Evolutionary conservation across 2,888 invertebrate genomes (phyloP).

Genomic region (Chironomus tentans): DNA sequence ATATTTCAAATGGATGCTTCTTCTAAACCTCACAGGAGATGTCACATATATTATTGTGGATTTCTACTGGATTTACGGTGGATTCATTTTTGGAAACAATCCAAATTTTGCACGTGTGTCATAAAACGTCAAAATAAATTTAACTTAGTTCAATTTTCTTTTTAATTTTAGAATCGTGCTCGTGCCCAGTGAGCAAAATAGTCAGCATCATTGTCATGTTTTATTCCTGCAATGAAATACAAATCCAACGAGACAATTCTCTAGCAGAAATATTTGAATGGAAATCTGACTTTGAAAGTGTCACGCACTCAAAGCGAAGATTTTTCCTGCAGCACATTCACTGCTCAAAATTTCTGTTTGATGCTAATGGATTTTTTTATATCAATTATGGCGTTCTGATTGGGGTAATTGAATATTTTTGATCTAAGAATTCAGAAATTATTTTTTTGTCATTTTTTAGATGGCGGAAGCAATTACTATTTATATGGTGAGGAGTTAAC

Average conservation of each 20-base stretch:
- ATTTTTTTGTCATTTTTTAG: background rate
- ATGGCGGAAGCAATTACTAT: conserved; percentile 8
- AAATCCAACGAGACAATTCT: background rate
- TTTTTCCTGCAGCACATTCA: conserved; percentile 1
- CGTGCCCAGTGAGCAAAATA: background rate
- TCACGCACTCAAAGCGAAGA: background rate
- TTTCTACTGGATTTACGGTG: conserved; percentile 16
- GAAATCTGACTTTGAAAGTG: background rate
- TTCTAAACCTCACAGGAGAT: background rate
- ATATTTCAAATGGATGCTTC: conserved; percentile 13
- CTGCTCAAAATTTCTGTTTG: background rate
- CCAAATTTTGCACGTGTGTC: conserved; percentile 6
- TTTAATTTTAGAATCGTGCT: background rate
- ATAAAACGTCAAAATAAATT: background rate
- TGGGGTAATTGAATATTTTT: background rate
- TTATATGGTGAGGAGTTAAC: background rate
- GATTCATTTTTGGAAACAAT: background rate
- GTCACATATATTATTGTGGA: background rate
- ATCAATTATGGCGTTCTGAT: background rate
- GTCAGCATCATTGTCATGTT: background rate
- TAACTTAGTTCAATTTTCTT: background rate
- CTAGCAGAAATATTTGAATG: background rate
- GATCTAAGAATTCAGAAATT: too few species aligned
- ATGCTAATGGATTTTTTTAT: conserved; percentile 11
- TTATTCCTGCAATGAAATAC: background rate